phyloP scores from a whole-genome alignment of 92 coral and sea anemone genomes.

The Zoanthus sociatus region DNA sequence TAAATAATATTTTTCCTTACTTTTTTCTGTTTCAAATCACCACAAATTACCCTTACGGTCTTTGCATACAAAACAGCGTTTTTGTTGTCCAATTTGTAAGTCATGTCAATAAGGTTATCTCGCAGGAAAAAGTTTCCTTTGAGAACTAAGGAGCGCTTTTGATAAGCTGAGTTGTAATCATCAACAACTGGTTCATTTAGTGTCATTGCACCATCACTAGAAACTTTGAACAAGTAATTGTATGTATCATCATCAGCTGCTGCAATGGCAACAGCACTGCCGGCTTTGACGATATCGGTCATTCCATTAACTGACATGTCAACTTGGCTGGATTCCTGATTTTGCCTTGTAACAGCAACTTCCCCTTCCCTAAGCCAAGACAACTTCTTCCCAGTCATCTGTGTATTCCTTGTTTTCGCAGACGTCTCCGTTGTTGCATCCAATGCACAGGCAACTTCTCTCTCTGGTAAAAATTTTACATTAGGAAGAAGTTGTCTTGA shows the following conservation, averaged over 20 bases:
- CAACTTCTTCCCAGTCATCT: background rate
- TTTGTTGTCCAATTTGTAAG: constrained; percentile 12
- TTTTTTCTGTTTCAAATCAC: constrained; percentile 5
- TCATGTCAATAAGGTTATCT: constrained; percentile 17
- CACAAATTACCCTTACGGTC: background rate
- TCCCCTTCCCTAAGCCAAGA: background rate
- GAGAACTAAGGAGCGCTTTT: background rate
- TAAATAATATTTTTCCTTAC: background rate
- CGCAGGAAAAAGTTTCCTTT: constrained; percentile 6
- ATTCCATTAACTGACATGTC: constrained; percentile 8
- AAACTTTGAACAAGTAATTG: constrained; percentile 39
- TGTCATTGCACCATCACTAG: constrained; percentile 18
- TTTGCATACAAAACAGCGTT: background rate
- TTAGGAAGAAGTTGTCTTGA: constrained; percentile 41
- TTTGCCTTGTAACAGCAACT: constrained; percentile 5
- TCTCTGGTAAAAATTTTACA: constrained; percentile 34
- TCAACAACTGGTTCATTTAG: constrained; percentile 8
- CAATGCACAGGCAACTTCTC: constrained; percentile 12
- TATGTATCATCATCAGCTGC: constrained; percentile 23
- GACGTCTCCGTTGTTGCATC: background rate
- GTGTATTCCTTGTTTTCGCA: background rate
- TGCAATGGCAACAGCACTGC: constrained; percentile 43
- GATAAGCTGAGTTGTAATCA: constrained; percentile 20
- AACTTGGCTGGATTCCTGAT: background rate
- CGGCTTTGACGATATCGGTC: background rate